phyloP scores from a whole-genome alignment of 2,113 vertebrate species.

The Mesembrinibis cayennensis region DNA sequence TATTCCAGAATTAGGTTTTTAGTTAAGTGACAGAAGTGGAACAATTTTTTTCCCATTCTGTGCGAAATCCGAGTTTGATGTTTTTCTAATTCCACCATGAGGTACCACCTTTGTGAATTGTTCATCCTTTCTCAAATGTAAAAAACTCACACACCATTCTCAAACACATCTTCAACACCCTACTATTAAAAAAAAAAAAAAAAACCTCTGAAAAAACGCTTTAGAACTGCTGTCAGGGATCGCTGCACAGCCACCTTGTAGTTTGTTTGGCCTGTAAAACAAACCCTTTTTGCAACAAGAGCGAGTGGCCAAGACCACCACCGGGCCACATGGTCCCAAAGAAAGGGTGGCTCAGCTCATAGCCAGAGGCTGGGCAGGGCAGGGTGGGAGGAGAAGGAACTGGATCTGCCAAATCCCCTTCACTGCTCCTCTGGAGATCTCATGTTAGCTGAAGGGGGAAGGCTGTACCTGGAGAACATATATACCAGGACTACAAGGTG shows the following conservation, averaged over 20 bases:
- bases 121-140: neutral
- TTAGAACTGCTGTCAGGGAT: neutral
- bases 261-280: neutral
- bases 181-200: neutral
- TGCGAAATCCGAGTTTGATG: fast-evolving
- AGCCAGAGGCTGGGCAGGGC: neutral
- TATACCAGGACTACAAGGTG: neutral
- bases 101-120: neutral
- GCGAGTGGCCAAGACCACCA: neutral
- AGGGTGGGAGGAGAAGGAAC: neutral
- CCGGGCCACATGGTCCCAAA: neutral
- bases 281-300: neutral
- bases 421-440: neutral
- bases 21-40: neutral
- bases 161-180: neutral
- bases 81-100: neutral
- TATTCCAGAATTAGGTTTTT: neutral
- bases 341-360: neutral
- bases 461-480: neutral
- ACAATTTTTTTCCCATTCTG: neutral
- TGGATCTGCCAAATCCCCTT: neutral
- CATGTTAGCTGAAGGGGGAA: neutral
- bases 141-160: neutral
- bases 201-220: neutral
- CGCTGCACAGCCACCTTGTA: neutral